Evolutionary conservation across 1,140 invertebrate genomes (phyloP).

Genomic region (Coboldia fuscipes): DNA sequence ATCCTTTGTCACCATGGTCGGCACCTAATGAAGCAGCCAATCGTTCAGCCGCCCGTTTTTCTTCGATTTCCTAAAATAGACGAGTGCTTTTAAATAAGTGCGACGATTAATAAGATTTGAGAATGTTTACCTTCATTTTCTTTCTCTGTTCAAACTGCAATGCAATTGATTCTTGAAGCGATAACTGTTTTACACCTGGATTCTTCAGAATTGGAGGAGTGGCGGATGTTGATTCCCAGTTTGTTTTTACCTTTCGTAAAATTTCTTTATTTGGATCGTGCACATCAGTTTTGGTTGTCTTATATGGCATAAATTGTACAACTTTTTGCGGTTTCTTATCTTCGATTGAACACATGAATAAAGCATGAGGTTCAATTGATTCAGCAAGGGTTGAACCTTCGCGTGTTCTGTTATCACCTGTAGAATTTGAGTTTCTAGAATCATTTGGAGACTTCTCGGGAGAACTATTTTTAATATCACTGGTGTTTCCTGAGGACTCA

Average conservation of each 20-base stretch:
- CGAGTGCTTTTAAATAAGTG: too few species aligned
- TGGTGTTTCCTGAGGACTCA: conserved; percentile 1
- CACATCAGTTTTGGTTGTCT: conserved; percentile 35
- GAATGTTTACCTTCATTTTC: conserved; percentile 13
- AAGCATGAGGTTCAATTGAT: conserved; percentile 27
- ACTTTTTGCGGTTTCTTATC: conserved; percentile 22
- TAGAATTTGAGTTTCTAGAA: background rate
- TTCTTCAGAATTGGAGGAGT: conserved; percentile 31
- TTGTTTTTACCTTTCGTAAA: conserved; percentile 26
- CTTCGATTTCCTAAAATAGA: too few species aligned
- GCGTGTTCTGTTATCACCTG: too few species aligned
- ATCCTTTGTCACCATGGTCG: too few species aligned
- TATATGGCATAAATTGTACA: conserved; percentile 44
- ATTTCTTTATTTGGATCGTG: conserved; percentile 38
- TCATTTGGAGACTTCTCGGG: too few species aligned
- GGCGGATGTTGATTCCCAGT: conserved; percentile 47
- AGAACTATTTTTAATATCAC: too few species aligned
- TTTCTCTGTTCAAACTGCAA: conserved; percentile 13
- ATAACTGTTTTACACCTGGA: conserved; percentile 12
- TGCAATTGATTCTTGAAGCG: conserved; percentile 14
- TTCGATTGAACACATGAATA: conserved; percentile 34
- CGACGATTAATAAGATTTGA: too few species aligned
- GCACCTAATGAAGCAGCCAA: too few species aligned
- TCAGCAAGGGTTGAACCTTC: background rate
- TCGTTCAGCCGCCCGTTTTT: too few species aligned